Evolutionary conservation across 2,113 vertebrate species (phyloP).

Genomic region (Barbus barbus): DNA sequence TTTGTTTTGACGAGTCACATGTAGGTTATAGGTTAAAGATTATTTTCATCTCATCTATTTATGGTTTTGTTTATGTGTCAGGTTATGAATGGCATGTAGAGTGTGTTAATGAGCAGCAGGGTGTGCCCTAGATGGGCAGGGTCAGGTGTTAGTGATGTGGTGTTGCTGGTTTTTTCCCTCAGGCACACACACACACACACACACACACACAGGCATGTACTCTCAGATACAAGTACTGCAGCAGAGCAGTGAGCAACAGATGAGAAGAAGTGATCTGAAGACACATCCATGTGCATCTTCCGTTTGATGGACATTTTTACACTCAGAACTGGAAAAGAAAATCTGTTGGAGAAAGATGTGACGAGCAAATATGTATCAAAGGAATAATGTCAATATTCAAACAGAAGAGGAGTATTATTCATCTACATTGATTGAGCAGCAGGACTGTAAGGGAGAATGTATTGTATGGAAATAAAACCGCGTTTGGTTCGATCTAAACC

Average conservation of each 20-base stretch:
- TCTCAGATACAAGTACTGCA: neutral
- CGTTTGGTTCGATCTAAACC: conserved; percentile 14
- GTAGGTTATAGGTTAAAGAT: too few relatives aligned
- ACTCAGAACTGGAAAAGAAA: neutral
- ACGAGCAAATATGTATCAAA: too few relatives aligned
- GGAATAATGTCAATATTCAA: neutral
- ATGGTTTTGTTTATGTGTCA: too few relatives aligned
- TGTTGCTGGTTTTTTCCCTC: neutral
- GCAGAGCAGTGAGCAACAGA: neutral
- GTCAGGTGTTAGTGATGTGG: neutral
- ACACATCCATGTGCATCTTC: neutral
- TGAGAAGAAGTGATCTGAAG: neutral
- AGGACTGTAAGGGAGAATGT: conserved; percentile 55
- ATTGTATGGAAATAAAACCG: neutral
- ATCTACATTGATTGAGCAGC: neutral
- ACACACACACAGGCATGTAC: neutral
- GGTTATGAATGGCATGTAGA: neutral
- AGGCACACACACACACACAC: too few relatives aligned
- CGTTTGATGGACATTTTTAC: neutral
- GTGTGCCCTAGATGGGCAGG: neutral
- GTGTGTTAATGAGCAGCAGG: neutral
- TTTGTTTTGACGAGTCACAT: too few relatives aligned
- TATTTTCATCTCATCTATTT: neutral
- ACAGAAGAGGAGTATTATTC: neutral
- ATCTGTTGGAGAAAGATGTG: neutral